A percentile compares a stretch with the other conserved stretches of the same genome.
These are phyloP conservation scores for Clarias platycephalus DNA, from an alignment of 2,797 vertebrate genomes.

Conservation along the genomic window DNA sequence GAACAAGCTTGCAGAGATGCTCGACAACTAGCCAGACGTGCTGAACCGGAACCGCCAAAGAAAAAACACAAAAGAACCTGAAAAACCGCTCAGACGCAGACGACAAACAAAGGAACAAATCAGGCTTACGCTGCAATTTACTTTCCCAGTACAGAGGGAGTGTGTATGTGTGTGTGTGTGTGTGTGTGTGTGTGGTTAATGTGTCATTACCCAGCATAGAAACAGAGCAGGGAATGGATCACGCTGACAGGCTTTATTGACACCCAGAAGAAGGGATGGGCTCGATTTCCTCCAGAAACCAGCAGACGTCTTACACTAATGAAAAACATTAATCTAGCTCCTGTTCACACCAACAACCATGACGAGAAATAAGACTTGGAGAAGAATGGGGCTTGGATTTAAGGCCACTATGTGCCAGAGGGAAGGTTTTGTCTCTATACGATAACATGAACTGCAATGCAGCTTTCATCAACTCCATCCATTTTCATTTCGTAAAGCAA, in stretches of 20 bases:
- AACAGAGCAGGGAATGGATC: slow-evolving; percentile 25
- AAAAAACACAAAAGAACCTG: background rate
- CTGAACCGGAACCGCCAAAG: background rate
- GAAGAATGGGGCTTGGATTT: background rate
- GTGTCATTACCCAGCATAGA: background rate
- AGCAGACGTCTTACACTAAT: slow-evolving; percentile 39
- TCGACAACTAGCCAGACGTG: background rate
- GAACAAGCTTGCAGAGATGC: background rate
- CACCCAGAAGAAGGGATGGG: slow-evolving; percentile 28
- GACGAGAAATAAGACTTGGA: background rate
- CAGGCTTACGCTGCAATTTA: background rate
- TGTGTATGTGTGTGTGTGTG: background rate
- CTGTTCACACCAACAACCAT: slow-evolving; percentile 10
- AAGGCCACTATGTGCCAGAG: background rate
- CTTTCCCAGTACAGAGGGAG: background rate
- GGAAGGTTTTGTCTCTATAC: background rate
- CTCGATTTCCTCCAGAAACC: slow-evolving; percentile 32
- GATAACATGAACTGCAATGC: background rate
- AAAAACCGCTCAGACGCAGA: background rate
- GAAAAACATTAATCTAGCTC: slow-evolving; percentile 43
- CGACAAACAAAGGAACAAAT: background rate
- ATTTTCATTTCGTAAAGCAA: too few species aligned
- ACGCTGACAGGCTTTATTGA: slow-evolving; percentile 31
- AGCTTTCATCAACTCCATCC: background rate
- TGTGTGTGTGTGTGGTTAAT: background rate